Base-by-base conservation (phyloP, 2,113 vertebrate species). In the Falcunculus frontatus region DNA sequence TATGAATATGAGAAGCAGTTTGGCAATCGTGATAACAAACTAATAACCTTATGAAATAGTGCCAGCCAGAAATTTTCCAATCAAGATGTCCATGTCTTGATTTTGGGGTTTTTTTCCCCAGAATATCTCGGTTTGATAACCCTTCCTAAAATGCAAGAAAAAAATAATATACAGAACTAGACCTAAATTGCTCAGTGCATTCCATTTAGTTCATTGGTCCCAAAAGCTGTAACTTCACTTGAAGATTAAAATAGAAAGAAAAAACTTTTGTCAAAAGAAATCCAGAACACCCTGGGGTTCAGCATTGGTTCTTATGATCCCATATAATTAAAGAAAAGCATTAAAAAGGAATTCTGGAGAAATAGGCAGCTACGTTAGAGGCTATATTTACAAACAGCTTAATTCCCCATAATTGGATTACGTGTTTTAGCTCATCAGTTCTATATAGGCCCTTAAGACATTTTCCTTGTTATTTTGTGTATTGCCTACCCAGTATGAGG, bases 121-220 rank as follows among this genome's bases (percentile, higher is more conserved):
- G 11, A 86, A 56, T 52, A 70, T 35, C 39, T 84, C 33, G 9
- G 14, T n/a, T 85, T 57, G 32, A 53, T 50, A 81, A 92, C 7
- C 11, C 5, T 63, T 84, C 39, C 33, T 59, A 27, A 92, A 55
- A 65, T 6, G 2, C 16, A 52, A 84, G 42, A 33, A 11, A 63
- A 30, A 68, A 83, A 63, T 20, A 46, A 80, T 30, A 68, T 13
- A 59, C 16, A 84, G 68, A 90, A 59, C 18, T 19, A 9, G 23
- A 47, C 6, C 4, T 3, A 0, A 80, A 57, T 35, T 12, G 0
- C 5, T 73, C 29, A 13, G 7, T 16, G 59, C 14, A 14, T 74
- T 88, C 16, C 27, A 39, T 55, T 68, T 33, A 62, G 32, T 19
- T 57, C 16, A 22, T 26, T 67, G 10, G 4, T 86, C 30, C 35